phyloP scores from a whole-genome alignment of 2,888 invertebrate species.

The Aleiodes leptofemur region DNA sequence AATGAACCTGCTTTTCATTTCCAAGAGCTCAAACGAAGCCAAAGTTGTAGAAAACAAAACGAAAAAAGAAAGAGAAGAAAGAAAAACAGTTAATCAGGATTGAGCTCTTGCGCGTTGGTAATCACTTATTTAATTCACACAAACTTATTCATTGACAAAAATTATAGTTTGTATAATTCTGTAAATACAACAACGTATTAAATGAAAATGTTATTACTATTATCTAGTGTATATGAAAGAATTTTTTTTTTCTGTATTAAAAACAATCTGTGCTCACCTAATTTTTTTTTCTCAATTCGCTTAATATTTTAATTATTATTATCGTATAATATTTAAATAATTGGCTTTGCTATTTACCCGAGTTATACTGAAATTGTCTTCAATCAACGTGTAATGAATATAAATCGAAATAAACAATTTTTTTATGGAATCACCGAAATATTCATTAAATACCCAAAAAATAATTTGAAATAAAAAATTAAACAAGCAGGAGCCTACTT shows the following conservation, averaged over 20 bases:
- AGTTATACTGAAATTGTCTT: no score
- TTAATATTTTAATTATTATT: no score
- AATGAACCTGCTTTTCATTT: neutral
- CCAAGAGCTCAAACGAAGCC: constrained; percentile 39
- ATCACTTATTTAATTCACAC: constrained; percentile 25
- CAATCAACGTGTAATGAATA: no score
- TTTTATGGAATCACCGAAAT: no score
- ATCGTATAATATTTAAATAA: no score
- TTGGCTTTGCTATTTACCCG: no score
- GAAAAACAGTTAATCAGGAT: constrained; percentile 11
- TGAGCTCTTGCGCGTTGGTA: constrained; percentile 15
- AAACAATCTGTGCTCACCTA: constrained; percentile 41
- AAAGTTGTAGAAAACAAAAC: constrained; percentile 38
- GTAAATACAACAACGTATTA: constrained; percentile 42
- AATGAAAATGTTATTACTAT: constrained; percentile 25
- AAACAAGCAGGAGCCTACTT: no score
- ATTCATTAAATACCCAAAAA: no score
- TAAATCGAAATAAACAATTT: no score
- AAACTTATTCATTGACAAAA: neutral
- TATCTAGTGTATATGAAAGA: constrained; percentile 32
- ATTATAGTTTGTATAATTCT: constrained; percentile 43
- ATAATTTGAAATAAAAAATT: no score
- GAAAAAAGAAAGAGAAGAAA: neutral
- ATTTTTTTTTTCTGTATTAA: constrained; percentile 21
- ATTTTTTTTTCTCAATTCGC: constrained; percentile 13